Base-by-base conservation (phyloP, 2,888 invertebrate species). In the Synergus japonicus region DNA sequence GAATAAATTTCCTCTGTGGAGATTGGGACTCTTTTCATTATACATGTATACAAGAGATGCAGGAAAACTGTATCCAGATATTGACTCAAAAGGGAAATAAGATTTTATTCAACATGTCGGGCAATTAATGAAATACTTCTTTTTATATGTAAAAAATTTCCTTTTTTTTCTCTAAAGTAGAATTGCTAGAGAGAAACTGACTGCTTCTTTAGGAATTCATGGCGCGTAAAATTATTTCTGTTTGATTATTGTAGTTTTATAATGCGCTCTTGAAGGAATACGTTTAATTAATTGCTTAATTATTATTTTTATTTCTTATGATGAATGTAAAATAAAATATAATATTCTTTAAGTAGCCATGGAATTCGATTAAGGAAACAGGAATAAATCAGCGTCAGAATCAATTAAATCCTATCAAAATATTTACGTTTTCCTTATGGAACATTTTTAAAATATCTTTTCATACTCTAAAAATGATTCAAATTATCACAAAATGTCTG, bases 171-270 rank as follows among this genome's bases (percentile, higher is more conserved):
- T 46, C 46, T 44, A 49, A 49, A 9, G n/a, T 15, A 46, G 37
- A 54, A 41, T 73, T 73, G n/a, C 37, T 73, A 73, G 49, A 58
- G 73, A 54, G 73, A n/a, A 37, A 73, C 73, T 41, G 18, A 54
- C 54, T 37, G 41, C 12, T 78, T 76, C 64, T 65, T 79, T 41
- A 73, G 67, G 73, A 77, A 29, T 65, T 77, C 76, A 66, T 76
- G 83, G 80, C 67, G 79, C 78, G 77, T 79, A 77, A 83, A 85
- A 85, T 82, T 81, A 84, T 65, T 81, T 81, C 76, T 37, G 54
- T 37, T 73, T 73, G 73, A 73, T 49, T 58, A 37, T 54, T 54
- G 37, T 41, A 73, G 54, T 73, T 58, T 73, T 37, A 73, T 73
- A 41, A 73, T 10, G 54, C 18, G 5, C n/a, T 58, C 12, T 12